Conservation (phyloP, 23 tunicate species). For the Phallusia fumigata region DNA sequence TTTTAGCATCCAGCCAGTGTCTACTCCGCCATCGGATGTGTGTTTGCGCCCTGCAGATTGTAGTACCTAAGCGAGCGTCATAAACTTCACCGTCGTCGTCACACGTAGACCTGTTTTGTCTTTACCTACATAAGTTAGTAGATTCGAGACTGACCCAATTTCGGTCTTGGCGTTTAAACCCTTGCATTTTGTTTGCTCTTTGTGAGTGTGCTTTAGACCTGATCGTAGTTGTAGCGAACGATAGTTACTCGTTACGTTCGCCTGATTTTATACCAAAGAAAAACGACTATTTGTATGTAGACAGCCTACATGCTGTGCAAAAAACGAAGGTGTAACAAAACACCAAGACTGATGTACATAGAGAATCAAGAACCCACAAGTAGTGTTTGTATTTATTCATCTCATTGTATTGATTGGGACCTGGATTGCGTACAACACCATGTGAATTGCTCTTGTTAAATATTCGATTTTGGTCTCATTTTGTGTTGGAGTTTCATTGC, state of each 20-base stretch:
- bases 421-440: not conserved
- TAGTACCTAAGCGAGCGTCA: too few species aligned
- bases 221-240: constrained; percentile 2
- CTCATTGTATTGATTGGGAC: constrained; percentile 1
- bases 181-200: not conserved
- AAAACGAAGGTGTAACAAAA: not conserved
- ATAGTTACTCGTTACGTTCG: too few species aligned
- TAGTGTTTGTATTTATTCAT: constrained; percentile 6
- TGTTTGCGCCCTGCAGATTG: too few species aligned
- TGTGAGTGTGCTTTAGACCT: constrained; percentile 1
- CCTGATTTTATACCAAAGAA: too few species aligned
- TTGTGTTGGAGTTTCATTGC: not conserved
- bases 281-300: too few species aligned
- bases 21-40: too few species aligned
- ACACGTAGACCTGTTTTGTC: not conserved
- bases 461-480: not conserved
- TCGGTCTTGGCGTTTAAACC: too few species aligned
- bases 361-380: not conserved
- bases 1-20: too few species aligned
- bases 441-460: not conserved
- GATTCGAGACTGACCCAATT: not conserved
- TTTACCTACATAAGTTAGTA: not conserved
- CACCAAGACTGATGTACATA: not conserved
- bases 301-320: too few species aligned
- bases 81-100: too few species aligned